These are phyloP conservation scores for Actinia equina DNA, from an alignment of 64 coral and sea anemone genomes.

Conservation along the genomic window DNA sequence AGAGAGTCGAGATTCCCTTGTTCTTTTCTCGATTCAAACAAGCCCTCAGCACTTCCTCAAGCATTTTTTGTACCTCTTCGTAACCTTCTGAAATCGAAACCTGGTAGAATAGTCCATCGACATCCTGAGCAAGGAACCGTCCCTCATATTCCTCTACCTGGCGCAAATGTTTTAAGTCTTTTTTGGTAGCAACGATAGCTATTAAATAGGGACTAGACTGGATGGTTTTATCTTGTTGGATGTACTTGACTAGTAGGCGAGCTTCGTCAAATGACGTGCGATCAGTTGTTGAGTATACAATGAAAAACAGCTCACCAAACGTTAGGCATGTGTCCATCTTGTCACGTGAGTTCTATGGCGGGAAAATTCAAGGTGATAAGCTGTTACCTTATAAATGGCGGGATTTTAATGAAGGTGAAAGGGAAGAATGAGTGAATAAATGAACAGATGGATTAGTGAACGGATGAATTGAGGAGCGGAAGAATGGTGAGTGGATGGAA, in stretches of 20 bases:
- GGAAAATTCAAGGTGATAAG: neutral
- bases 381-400: too few relatives aligned
- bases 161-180: slow-evolving; percentile 48
- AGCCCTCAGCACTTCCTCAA: slow-evolving; percentile 4
- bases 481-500: neutral
- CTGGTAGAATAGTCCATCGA: slow-evolving; percentile 35
- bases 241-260: slow-evolving; percentile 56
- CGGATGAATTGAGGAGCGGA: neutral
- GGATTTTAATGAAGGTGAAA: too few relatives aligned
- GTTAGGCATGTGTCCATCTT: slow-evolving; percentile 62
- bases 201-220: slow-evolving; percentile 31
- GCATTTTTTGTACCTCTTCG: slow-evolving; percentile 38
- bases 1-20: slow-evolving; percentile 21
- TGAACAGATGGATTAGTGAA: too few relatives aligned
- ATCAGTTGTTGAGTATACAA: slow-evolving; percentile 70
- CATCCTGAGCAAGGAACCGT: slow-evolving; percentile 25
- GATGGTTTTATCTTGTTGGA: slow-evolving; percentile 57
- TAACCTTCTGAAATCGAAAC: slow-evolving; percentile 59
- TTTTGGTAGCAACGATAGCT: slow-evolving; percentile 59
- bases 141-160: slow-evolving; percentile 76
- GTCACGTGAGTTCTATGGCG: slow-evolving; percentile 57
- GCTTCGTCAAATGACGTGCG: slow-evolving; percentile 74
- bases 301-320: slow-evolving; percentile 67
- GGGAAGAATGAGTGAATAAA: too few relatives aligned
- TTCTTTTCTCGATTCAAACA: slow-evolving; percentile 37